Base-by-base conservation (phyloP, 2,888 invertebrate genomes). In the Cepaea hortensis region DNA sequence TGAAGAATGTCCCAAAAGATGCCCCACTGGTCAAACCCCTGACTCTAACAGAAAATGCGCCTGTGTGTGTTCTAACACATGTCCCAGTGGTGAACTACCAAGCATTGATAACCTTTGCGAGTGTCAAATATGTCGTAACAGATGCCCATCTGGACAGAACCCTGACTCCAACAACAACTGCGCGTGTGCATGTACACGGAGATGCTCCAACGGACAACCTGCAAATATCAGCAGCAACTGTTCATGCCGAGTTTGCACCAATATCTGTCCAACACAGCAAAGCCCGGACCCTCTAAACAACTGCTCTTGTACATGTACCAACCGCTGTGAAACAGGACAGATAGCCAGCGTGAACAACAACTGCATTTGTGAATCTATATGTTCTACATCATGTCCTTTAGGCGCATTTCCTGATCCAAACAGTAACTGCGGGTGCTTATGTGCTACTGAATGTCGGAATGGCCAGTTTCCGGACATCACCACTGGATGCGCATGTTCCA, bases 21-120 rank as follows among this genome's bases (percentile, higher is more conserved):
- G 82, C 23, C 72, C 82, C 6, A 20, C n/a, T 50, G 72, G 72
- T 15, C 81, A 65, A 23, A 15, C 48, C 4, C 13, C 70, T 23
- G 48, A 81, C 46, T 3, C 70, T 18, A 81, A 50, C n/a, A 68
- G 48, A 9, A 70, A n/a, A 20, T 81, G 81, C 35, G 23, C 9
- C 3, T 81, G 81, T 70, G n/a, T 20, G 13, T 83, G 82, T 46
- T 20, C 73, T 9, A 81, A 81, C 70, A 70, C 35, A 48, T 81
- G 81, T 13, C 48, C 68, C 15, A 46, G 18, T 0, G 81, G 81
- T 3, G 72, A 82, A 48, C 13, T 6, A 70, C 1, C 55, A 35
- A 23, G 50, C 15, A 6, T 13, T 15, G n/a, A 11, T 55, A 68
- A 70, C 23, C 20, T 3, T 3, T 82, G 82, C 20, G n/a, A 13